Evolutionary conservation across 1,140 invertebrate species (phyloP), one percentile per base, ranked within the genome.

Genomic region (Eumeta japonica): DNA sequence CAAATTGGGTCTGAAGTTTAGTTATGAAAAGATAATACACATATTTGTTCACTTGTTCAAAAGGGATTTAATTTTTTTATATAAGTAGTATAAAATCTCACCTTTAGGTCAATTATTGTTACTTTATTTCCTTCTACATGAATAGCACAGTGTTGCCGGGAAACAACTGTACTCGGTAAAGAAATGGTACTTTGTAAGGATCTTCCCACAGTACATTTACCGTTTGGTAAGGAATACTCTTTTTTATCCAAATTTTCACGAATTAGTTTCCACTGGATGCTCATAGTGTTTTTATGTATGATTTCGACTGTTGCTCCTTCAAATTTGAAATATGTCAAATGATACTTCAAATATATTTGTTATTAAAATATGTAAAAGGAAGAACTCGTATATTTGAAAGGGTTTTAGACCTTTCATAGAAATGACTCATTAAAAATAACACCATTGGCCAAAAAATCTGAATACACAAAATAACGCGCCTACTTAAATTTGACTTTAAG

Each of bases 211-310:
- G 58, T 59, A 13, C 64, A 41, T 43, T 59, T 52, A 24, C 61
- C 55, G 5, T 53, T 60, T 45, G 62, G 56, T 9, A 35, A 28
- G 13, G 70, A 45, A 28, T 46, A 45, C 38, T 45, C 58, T 41
- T 58, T 54, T 37, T 72, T 63, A 36, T 37, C 45, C 48, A 47
- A 63, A 13, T 36, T 38, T 54, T 60, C 56, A 3, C 68, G 51
- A 45, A 41, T 47, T 45, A 73, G 45, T 39, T 66, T 73, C 68
- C 68, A 73, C n/a, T n/a, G n/a, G n/a, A n/a, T n/a, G n/a, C n/a
- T n/a, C n/a, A n/a, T n/a, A n/a, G n/a, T n/a, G n/a, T n/a, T n/a
- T n/a, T n/a, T n/a, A n/a, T n/a, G n/a, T n/a, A n/a, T n/a, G n/a
- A n/a, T n/a, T n/a, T n/a, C n/a, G n/a, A n/a, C n/a, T n/a, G n/a